These are phyloP conservation scores for Ptiloglossa arizonensis DNA, from an alignment of 1,140 invertebrate species.

Conservation along the genomic window DNA sequence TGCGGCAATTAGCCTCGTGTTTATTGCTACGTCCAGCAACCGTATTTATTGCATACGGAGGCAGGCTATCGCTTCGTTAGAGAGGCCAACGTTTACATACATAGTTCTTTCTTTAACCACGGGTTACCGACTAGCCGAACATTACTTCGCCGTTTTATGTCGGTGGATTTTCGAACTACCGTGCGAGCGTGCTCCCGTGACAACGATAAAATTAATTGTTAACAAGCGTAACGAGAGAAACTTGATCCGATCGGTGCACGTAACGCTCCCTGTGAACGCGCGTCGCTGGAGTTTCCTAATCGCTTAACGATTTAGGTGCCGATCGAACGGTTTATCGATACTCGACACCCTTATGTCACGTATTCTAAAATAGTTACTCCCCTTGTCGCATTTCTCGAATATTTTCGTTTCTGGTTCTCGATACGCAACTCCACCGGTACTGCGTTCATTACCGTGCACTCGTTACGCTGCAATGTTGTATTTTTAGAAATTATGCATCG, in stretches of 20 bases:
- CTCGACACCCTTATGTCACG: not conserved
- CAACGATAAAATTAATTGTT: conserved; percentile 50
- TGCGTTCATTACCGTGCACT: no score
- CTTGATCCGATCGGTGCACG: conserved; percentile 23
- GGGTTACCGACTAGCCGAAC: conserved; percentile 22
- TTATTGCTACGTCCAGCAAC: conserved; percentile 41
- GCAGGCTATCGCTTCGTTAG: conserved; percentile 53
- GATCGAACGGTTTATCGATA: not conserved
- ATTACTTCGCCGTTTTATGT: conserved; percentile 37
- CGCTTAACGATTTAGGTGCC: conserved; percentile 18
- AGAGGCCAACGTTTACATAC: conserved; percentile 19
- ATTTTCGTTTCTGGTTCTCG: no score
- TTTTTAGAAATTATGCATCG: no score
- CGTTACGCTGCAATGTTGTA: no score
- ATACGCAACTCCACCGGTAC: no score
- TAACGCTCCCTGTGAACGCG: conserved; percentile 9
- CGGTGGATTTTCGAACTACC: conserved; percentile 26
- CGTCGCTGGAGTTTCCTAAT: conserved; percentile 27
- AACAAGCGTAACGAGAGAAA: conserved; percentile 45
- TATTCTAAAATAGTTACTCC: no score
- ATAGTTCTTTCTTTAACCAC: conserved; percentile 48
- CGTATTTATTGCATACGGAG: conserved; percentile 53
- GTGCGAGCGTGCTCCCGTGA: not conserved
- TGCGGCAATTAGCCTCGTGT: conserved; percentile 52
- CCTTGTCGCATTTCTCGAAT: not conserved